Evolutionary conservation across 2,113 vertebrate species (phyloP).

Genomic region (Dicentrarchus labrax): DNA sequence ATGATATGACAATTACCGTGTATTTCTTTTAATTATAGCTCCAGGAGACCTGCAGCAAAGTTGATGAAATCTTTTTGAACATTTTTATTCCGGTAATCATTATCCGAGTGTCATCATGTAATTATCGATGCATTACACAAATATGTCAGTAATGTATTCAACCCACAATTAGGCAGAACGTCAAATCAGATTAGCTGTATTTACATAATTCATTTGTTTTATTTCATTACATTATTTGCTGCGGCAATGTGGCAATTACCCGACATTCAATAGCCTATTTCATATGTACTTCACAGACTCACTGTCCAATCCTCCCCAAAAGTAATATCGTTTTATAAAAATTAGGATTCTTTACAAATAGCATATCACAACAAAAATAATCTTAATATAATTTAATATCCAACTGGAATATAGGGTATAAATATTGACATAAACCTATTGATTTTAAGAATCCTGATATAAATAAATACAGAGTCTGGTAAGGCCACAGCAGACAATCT

Average conservation of each 20-base stretch:
- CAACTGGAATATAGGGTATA: neutral
- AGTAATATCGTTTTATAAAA: neutral
- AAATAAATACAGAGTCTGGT: neutral
- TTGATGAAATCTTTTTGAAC: neutral
- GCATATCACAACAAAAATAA: neutral
- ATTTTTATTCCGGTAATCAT: constrained; percentile 10
- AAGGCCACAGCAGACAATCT: neutral
- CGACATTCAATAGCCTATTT: neutral
- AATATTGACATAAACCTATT: neutral
- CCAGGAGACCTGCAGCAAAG: neutral
- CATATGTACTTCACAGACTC: constrained; percentile 9
- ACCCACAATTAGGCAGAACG: constrained; percentile 49
- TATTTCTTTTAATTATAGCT: constrained; percentile 16
- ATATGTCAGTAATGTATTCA: constrained; percentile 59
- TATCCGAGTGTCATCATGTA: constrained; percentile 11
- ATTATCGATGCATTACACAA: constrained; percentile 44
- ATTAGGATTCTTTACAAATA: neutral
- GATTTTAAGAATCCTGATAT: neutral
- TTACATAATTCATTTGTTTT: constrained; percentile 74
- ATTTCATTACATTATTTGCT: constrained; percentile 40
- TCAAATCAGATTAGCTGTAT: constrained; percentile 68
- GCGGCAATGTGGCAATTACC: neutral
- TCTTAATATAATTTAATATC: neutral
- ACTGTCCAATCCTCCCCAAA: neutral
- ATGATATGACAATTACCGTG: neutral